These are phyloP conservation scores for Saimiri boliviensis DNA, from an alignment of 2,113 vertebrate species.

Conservation along the genomic window DNA sequence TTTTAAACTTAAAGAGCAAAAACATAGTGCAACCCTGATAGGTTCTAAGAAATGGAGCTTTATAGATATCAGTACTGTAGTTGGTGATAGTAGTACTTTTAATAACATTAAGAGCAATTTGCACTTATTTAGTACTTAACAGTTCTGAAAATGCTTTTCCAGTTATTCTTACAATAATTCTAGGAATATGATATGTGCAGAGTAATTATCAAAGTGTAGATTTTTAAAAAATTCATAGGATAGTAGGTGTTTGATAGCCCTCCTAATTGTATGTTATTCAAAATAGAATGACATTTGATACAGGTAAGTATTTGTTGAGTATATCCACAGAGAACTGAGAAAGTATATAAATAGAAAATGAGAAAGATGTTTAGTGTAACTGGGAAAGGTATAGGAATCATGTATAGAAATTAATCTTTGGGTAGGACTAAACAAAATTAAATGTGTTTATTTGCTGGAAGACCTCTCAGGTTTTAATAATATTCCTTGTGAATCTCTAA, in stretches of 20 bases:
- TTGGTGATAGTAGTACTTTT: conserved; percentile 30
- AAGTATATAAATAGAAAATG: conserved; percentile 33
- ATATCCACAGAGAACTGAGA: conserved; percentile 14
- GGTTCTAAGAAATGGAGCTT: background rate
- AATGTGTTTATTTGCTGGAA: conserved; percentile 42
- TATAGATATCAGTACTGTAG: background rate
- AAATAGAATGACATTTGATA: conserved; percentile 13
- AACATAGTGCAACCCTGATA: conserved; percentile 1
- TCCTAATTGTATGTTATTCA: conserved; percentile 44
- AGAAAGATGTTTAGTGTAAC: conserved; percentile 22
- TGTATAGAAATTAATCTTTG: conserved; percentile 44
- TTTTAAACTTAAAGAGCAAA: conserved; percentile 2
- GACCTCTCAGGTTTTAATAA: conserved; percentile 44
- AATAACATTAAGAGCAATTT: background rate
- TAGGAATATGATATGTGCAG: background rate
- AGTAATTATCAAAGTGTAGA: background rate
- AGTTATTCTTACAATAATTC: conserved; percentile 37
- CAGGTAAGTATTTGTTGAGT: background rate
- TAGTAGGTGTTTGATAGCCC: conserved; percentile 25
- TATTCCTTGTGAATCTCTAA: conserved; percentile 32
- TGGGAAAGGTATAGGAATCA: conserved; percentile 6
- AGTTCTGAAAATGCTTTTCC: conserved; percentile 44
- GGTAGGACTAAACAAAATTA: conserved; percentile 20
- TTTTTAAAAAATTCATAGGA: background rate
- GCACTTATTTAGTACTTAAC: background rate